phyloP scores from a whole-genome alignment of 2,113 vertebrate species.

The Gymnarchus niloticus region DNA sequence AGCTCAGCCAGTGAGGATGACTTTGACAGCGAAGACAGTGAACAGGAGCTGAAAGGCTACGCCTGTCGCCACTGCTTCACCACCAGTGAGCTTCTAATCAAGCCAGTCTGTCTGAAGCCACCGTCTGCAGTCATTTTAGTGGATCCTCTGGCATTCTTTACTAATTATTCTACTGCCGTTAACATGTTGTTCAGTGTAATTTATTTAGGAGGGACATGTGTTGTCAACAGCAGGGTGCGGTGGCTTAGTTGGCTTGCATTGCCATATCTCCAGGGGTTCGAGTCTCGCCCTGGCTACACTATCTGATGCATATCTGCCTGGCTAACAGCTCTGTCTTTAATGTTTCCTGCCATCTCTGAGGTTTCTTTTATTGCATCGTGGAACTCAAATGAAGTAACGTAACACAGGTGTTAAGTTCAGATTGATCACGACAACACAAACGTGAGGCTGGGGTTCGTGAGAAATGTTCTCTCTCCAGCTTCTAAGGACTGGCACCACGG shows the following conservation, averaged over 20 bases:
- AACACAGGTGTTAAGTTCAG: background rate
- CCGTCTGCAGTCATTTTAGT: background rate
- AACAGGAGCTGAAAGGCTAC: slow-evolving; percentile 90
- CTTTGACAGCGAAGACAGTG: slow-evolving; percentile 96
- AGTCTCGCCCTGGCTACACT: background rate
- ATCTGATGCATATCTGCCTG: background rate
- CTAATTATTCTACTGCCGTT: background rate
- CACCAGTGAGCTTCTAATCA: slow-evolving; percentile 66
- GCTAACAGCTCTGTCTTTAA: background rate
- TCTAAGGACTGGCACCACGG: slow-evolving; percentile 99
- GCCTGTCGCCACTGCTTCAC: slow-evolving; percentile 91
- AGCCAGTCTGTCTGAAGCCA: background rate
- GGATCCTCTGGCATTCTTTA: background rate
- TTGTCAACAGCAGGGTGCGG: background rate
- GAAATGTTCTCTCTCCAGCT: slow-evolving; percentile 59
- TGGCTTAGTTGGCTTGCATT: background rate
- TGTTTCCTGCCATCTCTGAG: background rate
- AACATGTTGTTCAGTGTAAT: background rate
- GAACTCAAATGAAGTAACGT: background rate
- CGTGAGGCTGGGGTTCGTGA: background rate
- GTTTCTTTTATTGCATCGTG: background rate
- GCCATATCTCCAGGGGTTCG: background rate
- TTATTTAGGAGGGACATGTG: background rate
- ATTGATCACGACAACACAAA: too few relatives aligned
- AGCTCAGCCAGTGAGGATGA: slow-evolving; percentile 97